Evolutionary conservation across 2,797 vertebrate species (phyloP).

Genomic region (Chrysocyon brachyurus): DNA sequence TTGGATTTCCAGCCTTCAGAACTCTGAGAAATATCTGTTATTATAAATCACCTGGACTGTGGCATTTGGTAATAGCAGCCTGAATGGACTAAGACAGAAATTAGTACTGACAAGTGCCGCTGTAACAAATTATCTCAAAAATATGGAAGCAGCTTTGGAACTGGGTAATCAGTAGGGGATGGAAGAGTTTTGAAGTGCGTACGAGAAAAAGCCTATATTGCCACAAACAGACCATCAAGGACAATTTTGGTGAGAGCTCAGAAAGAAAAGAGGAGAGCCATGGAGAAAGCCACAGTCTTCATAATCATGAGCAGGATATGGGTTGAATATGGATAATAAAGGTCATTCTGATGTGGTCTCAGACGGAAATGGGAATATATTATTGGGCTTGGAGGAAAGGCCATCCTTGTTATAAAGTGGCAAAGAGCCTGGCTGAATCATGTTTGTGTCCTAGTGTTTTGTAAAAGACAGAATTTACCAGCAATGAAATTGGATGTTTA

Average conservation of each 20-base stretch:
- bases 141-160: neutral
- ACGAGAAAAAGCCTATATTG: neutral
- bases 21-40: no score
- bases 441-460: neutral
- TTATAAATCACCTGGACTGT: no score
- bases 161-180: neutral
- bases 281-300: neutral
- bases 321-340: neutral
- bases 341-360: neutral
- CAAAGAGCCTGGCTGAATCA: neutral
- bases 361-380: neutral
- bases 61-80: neutral
- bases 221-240: neutral
- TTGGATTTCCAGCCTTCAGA: no score
- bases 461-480: neutral
- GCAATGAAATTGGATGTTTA: neutral
- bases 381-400: neutral
- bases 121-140: neutral
- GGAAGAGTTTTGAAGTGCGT: neutral
- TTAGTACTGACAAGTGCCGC: no score
- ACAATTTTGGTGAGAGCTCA: neutral
- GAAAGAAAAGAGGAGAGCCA: neutral
- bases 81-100: neutral
- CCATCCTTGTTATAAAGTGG: neutral
- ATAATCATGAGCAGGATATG: neutral